Evolutionary conservation across 1,140 invertebrate species (phyloP), one percentile per base, ranked within the genome.

Genomic region (Drosophila ercepeae): DNA sequence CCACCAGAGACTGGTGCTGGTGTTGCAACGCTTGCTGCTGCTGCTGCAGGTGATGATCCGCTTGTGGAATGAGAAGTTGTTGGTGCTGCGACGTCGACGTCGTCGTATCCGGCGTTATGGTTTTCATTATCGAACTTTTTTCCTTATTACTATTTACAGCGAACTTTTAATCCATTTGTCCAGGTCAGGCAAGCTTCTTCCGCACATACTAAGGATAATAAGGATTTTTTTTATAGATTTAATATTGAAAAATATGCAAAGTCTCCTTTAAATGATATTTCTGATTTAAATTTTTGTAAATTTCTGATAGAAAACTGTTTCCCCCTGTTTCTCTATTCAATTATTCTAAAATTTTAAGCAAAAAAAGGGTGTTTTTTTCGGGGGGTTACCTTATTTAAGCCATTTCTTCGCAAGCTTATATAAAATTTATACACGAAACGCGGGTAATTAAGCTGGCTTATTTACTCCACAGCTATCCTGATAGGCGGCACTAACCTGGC

Each of bases 81-180:
- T 65, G 63, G 46, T 65, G 68, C 59, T 74, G 71, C 36, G 68
- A 51, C 71, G 59, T 45, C 23, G 69, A 42, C 44, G 59, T 52
- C 53, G 71, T 42, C 46, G 77, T 86, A 52, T 86, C 81, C 72
- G 82, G 73, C 69, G 82, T 82, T 68, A 86, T 88, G 34, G 82
- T 88, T 86, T 86, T 86, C 82, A 88, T 88, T 50, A 16, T 72
- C 32, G 44, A 63, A 73, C 39, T 42, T 50, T 16, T 13, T 39
- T 42, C 57, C 25, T 63, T 63, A 41, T 63, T 63, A 41, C 69
- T 73, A 73, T 73, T 63, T 73, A 72, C 69, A 72, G 57, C 29
- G 34, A 61, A 53, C 41, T 21, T 36, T 51, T 60, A 45, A 34
- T 71, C 67, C 58, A 45, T 49, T 42, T 32, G 29, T 73, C 68